These are phyloP conservation scores for Lampris incognitus DNA, from an alignment of 2,113 vertebrate genomes.

Conservation along the genomic window DNA sequence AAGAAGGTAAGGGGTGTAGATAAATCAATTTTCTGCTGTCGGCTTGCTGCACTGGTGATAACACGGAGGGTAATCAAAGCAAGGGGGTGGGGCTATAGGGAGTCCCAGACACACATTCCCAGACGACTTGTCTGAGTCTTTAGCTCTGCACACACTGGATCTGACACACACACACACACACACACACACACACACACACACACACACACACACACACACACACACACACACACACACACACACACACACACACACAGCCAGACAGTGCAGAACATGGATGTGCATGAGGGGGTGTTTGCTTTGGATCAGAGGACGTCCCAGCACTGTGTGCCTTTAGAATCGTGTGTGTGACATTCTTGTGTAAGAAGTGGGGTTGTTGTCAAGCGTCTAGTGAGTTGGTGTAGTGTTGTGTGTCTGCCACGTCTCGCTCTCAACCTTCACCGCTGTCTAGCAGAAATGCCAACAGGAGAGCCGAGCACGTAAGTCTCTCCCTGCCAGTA, in stretches of 20 bases:
- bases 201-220: slow-evolving; percentile 23
- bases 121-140: slow-evolving; percentile 38
- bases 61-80: slow-evolving; percentile 56
- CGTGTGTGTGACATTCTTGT: too few species aligned
- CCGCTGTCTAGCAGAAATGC: too few species aligned
- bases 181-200: slow-evolving; percentile 15
- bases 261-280: slow-evolving; percentile 16
- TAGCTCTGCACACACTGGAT: slow-evolving; percentile 31
- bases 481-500: too few species aligned
- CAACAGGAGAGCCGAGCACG: too few species aligned
- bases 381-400: too few species aligned
- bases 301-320: slow-evolving; percentile 50
- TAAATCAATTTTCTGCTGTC: slow-evolving; percentile 70
- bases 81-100: slow-evolving; percentile 63
- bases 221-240: slow-evolving; percentile 14
- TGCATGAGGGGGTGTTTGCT: slow-evolving; percentile 42
- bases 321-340: slow-evolving; percentile 11
- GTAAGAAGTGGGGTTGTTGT: too few species aligned
- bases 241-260: too few species aligned
- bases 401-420: too few species aligned
- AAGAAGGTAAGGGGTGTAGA: slow-evolving; percentile 31
- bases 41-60: slow-evolving; percentile 58
- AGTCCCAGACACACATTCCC: background rate
- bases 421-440: too few species aligned
- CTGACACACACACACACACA: slow-evolving; percentile 8